phyloP scores from a whole-genome alignment of 1,140 invertebrate genomes.

The Diachasmimorpha longicaudata region DNA sequence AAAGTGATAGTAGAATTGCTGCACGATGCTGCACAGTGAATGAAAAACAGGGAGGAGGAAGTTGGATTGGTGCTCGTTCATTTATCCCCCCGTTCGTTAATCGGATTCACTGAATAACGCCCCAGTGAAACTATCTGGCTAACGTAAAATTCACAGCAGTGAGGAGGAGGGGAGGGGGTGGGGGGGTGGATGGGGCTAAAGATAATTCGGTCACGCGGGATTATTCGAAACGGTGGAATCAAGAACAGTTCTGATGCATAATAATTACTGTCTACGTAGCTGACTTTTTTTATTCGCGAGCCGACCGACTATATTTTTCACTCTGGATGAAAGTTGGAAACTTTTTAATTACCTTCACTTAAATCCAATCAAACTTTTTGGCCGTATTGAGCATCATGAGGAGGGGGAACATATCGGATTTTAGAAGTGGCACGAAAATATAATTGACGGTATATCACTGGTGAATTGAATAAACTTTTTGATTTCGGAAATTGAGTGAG shows the following conservation, averaged over 20 bases:
- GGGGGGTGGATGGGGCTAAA: too few relatives aligned
- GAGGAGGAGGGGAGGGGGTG: too few relatives aligned
- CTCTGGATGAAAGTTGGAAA: background rate
- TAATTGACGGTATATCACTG: background rate
- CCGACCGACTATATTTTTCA: background rate
- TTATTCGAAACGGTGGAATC: background rate
- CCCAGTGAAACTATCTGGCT: too few relatives aligned
- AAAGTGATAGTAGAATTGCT: background rate
- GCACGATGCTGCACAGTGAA: too few relatives aligned
- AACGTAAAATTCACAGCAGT: background rate
- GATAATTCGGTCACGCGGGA: constrained; percentile 1
- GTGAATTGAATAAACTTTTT: too few relatives aligned
- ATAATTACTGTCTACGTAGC: background rate
- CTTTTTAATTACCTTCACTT: background rate
- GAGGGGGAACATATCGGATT: background rate
- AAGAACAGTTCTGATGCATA: background rate
- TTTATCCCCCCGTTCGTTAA: background rate
- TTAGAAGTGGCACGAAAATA: background rate
- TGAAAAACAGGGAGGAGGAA: background rate
- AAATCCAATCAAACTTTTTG: constrained; percentile 1
- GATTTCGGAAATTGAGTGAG: too few relatives aligned
- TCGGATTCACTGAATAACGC: background rate
- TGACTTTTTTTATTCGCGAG: background rate
- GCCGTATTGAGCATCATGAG: background rate
- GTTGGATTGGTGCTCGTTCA: background rate